Conservation (phyloP, 2,113 vertebrate species). For the Oxygymnocypris stewartii region DNA sequence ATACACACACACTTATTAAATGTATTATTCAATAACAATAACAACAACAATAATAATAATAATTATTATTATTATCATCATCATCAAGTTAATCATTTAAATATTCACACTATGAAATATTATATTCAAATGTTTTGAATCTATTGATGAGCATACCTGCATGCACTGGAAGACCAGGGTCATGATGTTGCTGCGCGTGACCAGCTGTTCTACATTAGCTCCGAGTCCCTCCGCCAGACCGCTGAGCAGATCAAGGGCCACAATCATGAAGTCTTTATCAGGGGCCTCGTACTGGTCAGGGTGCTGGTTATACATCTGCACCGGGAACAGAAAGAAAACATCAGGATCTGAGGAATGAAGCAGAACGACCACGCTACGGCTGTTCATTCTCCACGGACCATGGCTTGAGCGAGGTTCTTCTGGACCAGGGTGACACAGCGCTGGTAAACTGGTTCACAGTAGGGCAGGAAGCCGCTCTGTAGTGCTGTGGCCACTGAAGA, state of each 20-base stretch:
- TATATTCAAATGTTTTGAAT: no score
- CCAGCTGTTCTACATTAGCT: conserved; percentile 87
- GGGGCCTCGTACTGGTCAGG: conserved; percentile 95
- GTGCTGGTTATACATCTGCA: conserved; percentile 93
- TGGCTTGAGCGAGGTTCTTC: conserved; percentile 93
- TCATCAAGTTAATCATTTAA: no score
- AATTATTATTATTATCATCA: no score
- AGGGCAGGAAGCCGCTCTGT: conserved; percentile 93
- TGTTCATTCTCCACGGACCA: conserved; percentile 76
- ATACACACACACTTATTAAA: no score
- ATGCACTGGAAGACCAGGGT: conserved; percentile 95
- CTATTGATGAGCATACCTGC: conserved; percentile 76
- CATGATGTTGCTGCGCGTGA: conserved; percentile 95
- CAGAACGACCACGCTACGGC: neutral
- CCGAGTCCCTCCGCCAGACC: conserved; percentile 92
- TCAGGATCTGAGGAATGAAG: neutral
- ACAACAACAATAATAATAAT: no score
- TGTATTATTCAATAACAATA: no score
- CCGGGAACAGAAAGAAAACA: neutral
- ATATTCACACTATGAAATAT: no score
- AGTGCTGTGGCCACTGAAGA: conserved; percentile 92
- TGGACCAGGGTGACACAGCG: conserved; percentile 94
- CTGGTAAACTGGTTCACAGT: conserved; percentile 95
- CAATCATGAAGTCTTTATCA: conserved; percentile 98
- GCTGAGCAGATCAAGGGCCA: conserved; percentile 91